phyloP scores from a whole-genome alignment of 2,888 invertebrate species.

The Pachymerium ferrugineum region DNA sequence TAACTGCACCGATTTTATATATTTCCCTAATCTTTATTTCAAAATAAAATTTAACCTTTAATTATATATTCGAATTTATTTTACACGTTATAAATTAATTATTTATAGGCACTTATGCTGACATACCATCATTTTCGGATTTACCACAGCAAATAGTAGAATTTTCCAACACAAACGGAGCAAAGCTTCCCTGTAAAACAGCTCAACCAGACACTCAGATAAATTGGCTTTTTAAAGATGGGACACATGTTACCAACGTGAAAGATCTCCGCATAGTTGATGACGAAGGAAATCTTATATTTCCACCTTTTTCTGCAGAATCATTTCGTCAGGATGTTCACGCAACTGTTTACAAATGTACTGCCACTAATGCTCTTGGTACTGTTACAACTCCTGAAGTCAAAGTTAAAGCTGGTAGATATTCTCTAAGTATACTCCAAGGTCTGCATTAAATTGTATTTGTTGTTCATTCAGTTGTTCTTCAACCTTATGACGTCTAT shows the following conservation, averaged over 20 bases:
- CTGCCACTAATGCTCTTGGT: slow-evolving; percentile 2
- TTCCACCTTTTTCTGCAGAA: not conserved
- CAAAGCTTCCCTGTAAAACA: not conserved
- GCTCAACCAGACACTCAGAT: not conserved
- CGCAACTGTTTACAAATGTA: slow-evolving; percentile 5
- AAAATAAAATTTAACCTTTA: too few relatives aligned
- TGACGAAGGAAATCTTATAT: not conserved
- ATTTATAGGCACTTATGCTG: too few relatives aligned
- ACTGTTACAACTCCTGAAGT: not conserved
- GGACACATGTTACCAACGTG: not conserved
- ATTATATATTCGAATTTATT: not conserved
- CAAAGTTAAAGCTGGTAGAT: slow-evolving; percentile 23
- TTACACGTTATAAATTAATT: not conserved
- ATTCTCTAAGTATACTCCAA: not conserved
- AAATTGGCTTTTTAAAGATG: not conserved
- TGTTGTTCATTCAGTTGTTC: slow-evolving; percentile 41
- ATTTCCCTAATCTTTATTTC: too few relatives aligned
- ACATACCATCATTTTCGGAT: not conserved
- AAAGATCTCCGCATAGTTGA: not conserved
- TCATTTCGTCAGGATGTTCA: not conserved
- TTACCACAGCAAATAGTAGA: not conserved
- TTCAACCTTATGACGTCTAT: slow-evolving; percentile 46
- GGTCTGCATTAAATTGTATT: not conserved
- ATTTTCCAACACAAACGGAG: not conserved
- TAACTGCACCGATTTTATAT: too few relatives aligned